Base-by-base conservation (phyloP, 2,888 invertebrate genomes). In the Ophion ventricosus region DNA sequence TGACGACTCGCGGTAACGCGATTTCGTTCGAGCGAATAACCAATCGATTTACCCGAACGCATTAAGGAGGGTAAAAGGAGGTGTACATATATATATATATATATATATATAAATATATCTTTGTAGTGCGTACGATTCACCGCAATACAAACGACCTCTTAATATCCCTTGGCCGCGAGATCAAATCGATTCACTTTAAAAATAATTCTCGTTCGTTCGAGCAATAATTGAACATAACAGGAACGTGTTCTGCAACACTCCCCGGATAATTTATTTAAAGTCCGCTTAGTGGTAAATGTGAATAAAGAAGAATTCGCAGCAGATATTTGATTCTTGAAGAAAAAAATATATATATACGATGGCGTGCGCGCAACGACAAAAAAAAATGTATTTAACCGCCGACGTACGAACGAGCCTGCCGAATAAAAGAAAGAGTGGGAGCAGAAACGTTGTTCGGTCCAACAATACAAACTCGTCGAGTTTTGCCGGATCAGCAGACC, bases 1-100 rank as follows among this genome's bases (percentile, higher is more conserved):
- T 92, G 90, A 91, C 90, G 90, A 91, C 88, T 87, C 88, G 88
- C 63, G 82, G 82, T 92, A 91, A 92, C 90, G 88, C 89, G 90
- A 92, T 92, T 92, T 91, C 88, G 88, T 89, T 87, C 88, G 90
- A 92, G 87, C 91, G 91, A 91, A 90, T 92, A 92, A 92, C 89
- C 91, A 91, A 92, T 92, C 91, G 91, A 92, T 92, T 91, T 91
- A 90, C 86, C 83, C 87, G 74, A 84, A 89, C 89, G 89, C 88
- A 91, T 90, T 90, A 91, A 87, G 90, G 88, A 84, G 82, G 78
- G 89, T 75, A 57, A 43, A 76, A 29, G 43, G 14, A 43, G 66
- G 73, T 20, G 59, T 40, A 49, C 17, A 40, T 49, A 49, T 23
- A 11, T 69, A 11, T n/a, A 8, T 7, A 56, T 43, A 43, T 43